Base-by-base conservation (phyloP, 2,888 invertebrate species). In the Psococerastis gibbosa region DNA sequence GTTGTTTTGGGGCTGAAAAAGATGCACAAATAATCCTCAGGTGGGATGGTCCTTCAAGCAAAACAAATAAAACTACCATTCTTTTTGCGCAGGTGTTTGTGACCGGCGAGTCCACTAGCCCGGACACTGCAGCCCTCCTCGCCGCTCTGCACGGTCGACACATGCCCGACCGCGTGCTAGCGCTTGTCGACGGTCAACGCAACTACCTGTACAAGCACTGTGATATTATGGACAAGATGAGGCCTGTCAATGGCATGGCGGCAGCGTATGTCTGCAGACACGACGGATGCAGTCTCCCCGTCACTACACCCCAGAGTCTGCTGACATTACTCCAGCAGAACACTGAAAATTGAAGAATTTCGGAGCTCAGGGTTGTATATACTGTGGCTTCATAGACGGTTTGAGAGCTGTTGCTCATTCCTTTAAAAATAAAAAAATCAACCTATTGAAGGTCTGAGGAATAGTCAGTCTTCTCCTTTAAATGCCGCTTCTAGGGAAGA, bases 191-290 rank as follows among this genome's bases (percentile, higher is more conserved):
- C 2, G 47, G 49, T 5, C 49, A 54, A 8, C 57, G 57, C 23
- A 58, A 58, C 23, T 54, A 64, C 45, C 50, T 70, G 33, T 55
- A 59, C 23, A 53, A 57, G 3, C 60, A 59, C 45, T 59, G 64
- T 35, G 57, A 60, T 61, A 66, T 47, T 33, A 46, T 49, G 18
- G 48, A 45, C 44, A 69, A 70, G 42, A 66, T 70, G 53, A 63
- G 67, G 41, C 63, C 67, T 3, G 59, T 69, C 1, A 68, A 71
- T 20, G 75, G 73, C 18, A 69, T 68, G 43, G 72, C 81, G 1
- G 73, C 78, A 0, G 83, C 78, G 17, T 83, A 78, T 58, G 78
- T 84, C n/a, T 85, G 85, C 57, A 69, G 76, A 4, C 74, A 79
- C 52, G 76, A 72, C 57, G 67, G 77, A 2, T 85, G 84, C 59